A percentile compares a stretch with the other conserved stretches of the same genome.
Evolutionary conservation across 2,797 vertebrate genomes (phyloP).

Genomic region (Benthosema pterotum): DNA sequence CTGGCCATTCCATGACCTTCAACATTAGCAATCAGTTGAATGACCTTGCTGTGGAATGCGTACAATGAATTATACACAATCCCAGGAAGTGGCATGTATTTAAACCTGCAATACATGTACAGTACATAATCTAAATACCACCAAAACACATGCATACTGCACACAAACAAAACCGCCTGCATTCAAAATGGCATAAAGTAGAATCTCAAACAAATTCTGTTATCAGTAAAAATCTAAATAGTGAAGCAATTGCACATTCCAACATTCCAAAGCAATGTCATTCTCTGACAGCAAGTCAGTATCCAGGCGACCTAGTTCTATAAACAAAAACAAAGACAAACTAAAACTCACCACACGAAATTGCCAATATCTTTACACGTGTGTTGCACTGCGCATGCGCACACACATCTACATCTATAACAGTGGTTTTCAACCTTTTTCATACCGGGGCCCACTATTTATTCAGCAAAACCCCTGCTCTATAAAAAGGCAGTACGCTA

Average conservation of each 20-base stretch:
- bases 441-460: too few relatives aligned
- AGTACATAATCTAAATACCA: not conserved
- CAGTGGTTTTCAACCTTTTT: too few relatives aligned
- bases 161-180: too few relatives aligned
- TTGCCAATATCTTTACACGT: too few relatives aligned
- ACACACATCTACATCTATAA: too few relatives aligned
- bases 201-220: too few relatives aligned
- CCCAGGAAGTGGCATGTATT: not conserved
- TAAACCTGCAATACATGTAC: not conserved
- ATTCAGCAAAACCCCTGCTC: too few relatives aligned
- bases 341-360: conserved; percentile 20
- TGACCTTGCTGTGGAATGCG: not conserved
- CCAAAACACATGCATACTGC: too few relatives aligned
- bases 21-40: conserved; percentile 9
- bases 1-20: conserved; percentile 13
- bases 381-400: too few relatives aligned
- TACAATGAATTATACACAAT: not conserved
- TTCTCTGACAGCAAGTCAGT: conserved; percentile 30
- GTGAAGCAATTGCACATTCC: conserved; percentile 35
- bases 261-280: conserved; percentile 32
- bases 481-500: too few relatives aligned
- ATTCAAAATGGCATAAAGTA: too few relatives aligned
- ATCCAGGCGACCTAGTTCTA: conserved; percentile 62
- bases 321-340: conserved; percentile 11
- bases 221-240: too few relatives aligned